phyloP scores from a whole-genome alignment of 2,113 vertebrate species.

The Hippocampus barbouri region DNA sequence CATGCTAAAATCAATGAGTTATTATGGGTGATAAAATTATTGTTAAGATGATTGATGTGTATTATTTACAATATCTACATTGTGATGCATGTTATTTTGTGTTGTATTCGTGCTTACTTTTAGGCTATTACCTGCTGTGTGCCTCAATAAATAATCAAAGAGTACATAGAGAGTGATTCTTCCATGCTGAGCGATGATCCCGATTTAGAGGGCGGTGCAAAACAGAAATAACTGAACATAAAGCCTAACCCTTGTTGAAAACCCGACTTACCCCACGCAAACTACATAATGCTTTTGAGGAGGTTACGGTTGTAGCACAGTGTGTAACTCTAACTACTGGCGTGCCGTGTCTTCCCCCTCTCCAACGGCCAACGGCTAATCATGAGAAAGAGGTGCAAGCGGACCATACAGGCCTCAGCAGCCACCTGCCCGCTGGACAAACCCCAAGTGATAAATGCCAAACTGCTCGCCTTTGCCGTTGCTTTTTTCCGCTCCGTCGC shows the following conservation, averaged over 20 bases:
- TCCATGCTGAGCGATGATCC: too few species aligned
- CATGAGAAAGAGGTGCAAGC: slow-evolving; percentile 48
- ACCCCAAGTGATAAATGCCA: slow-evolving; percentile 48
- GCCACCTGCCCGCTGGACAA: slow-evolving; percentile 61
- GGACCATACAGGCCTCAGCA: slow-evolving; percentile 48
- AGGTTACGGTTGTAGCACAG: slow-evolving; percentile 7
- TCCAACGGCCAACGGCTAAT: slow-evolving; percentile 43
- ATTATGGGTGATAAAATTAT: too few species aligned
- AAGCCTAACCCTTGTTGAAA: neutral
- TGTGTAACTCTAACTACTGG: slow-evolving; percentile 25
- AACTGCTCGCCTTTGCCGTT: slow-evolving; percentile 49
- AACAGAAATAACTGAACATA: too few species aligned
- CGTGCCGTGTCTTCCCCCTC: slow-evolving; percentile 18
- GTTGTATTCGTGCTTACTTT: too few species aligned
- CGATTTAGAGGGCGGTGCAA: too few species aligned
- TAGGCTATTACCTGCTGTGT: too few species aligned
- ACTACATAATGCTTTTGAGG: slow-evolving; percentile 12
- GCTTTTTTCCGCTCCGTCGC: slow-evolving; percentile 64
- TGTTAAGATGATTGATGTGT: too few species aligned
- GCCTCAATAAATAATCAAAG: too few species aligned
- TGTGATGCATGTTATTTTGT: too few species aligned
- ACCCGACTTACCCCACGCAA: neutral
- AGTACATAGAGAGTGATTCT: too few species aligned
- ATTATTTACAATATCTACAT: too few species aligned
- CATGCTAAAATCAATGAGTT: too few species aligned